Evolutionary conservation across 2,888 invertebrate species (phyloP).

Genomic region (Hydraecia micacea): DNA sequence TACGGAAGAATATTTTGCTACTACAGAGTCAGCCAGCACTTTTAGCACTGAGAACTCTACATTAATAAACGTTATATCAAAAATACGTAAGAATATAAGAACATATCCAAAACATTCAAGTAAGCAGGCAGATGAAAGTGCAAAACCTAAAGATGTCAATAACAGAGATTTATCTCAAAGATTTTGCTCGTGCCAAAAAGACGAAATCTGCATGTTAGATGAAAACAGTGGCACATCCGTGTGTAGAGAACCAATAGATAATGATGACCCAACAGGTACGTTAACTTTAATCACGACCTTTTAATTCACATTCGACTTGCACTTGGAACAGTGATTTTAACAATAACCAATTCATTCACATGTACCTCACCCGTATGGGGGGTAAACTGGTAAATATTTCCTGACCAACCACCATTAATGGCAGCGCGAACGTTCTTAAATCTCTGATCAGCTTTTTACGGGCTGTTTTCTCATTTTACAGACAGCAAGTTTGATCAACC

Average conservation of each 20-base stretch:
- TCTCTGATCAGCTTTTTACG: not conserved
- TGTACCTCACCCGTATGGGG: too few species aligned
- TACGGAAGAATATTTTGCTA: conserved; percentile 70
- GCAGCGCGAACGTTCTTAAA: not conserved
- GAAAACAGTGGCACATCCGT: conserved; percentile 90
- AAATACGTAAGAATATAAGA: conserved; percentile 86
- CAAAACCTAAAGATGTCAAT: conserved; percentile 80
- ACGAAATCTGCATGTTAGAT: conserved; percentile 92
- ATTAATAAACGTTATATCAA: conserved; percentile 77
- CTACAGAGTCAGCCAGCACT: conserved; percentile 67
- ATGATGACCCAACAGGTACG: conserved; percentile 91
- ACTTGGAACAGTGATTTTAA: not conserved
- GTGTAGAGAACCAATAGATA: conserved; percentile 89
- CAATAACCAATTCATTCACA: too few species aligned
- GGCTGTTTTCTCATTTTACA: not conserved
- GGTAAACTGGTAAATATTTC: too few species aligned
- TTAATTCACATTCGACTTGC: not conserved
- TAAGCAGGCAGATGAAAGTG: conserved; percentile 70
- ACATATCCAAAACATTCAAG: conserved; percentile 82
- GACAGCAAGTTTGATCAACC: not conserved
- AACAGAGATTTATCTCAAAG: conserved; percentile 83
- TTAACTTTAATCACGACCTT: conserved; percentile 13
- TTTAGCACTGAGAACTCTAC: conserved; percentile 74
- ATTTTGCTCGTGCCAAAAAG: conserved; percentile 89
- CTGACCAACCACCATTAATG: not conserved